Evolutionary conservation across 2,797 vertebrate genomes (phyloP).

Genomic region (Syndactyla subalaris): DNA sequence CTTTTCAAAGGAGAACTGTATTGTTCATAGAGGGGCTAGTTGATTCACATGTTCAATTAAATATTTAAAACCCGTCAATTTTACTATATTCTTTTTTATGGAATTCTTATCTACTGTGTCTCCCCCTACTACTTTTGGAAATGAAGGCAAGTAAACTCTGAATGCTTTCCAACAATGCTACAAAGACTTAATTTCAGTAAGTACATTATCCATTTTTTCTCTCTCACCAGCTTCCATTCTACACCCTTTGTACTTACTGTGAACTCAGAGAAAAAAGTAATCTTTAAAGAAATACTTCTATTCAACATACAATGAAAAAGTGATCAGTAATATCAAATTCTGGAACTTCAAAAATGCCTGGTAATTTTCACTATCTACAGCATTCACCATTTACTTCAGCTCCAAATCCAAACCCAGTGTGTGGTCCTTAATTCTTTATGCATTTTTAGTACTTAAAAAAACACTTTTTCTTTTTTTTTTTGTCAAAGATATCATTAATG

Average conservation of each 20-base stretch:
- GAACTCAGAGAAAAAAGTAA: not conserved
- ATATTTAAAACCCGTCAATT: not conserved
- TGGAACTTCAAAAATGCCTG: not conserved
- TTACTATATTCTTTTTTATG: not conserved
- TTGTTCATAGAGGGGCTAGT: not conserved
- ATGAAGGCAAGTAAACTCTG: not conserved
- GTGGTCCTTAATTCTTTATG: not conserved
- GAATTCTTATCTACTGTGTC: not conserved
- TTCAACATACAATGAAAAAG: not conserved
- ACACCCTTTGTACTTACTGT: not conserved
- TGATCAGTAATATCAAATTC: not conserved
- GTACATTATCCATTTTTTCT: not conserved
- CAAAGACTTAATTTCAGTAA: not conserved
- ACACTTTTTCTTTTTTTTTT: not conserved
- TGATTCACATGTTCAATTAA: not conserved
- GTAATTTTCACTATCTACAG: not conserved
- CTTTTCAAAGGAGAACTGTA: not conserved
- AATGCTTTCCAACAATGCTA: not conserved
- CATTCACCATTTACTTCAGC: not conserved
- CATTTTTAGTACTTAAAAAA: not conserved
- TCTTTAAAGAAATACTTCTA: not conserved
- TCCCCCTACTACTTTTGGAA: not conserved
- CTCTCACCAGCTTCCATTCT: not conserved
- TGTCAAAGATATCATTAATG: not conserved
- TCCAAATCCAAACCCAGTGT: not conserved